phyloP scores from a whole-genome alignment of 2,797 vertebrate species.

The Acridotheres tristis region DNA sequence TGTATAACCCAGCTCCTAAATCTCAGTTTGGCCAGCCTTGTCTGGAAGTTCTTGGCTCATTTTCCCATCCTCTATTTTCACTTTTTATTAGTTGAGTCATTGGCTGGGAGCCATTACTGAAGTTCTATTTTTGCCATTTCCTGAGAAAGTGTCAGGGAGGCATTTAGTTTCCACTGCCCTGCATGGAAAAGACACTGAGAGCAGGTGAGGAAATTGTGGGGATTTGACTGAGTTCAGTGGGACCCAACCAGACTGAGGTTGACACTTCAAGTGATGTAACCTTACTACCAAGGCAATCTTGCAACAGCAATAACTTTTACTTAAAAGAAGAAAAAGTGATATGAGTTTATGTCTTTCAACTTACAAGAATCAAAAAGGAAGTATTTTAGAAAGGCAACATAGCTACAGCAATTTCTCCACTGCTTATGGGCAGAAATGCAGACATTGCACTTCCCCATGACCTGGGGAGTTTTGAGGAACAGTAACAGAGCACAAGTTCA shows the following conservation, averaged over 20 bases:
- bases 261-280: background rate
- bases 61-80: background rate
- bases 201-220: background rate
- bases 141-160: background rate
- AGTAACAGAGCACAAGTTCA: background rate
- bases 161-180: background rate
- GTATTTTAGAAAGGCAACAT: background rate
- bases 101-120: background rate
- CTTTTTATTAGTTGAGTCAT: background rate
- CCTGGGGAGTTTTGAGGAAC: background rate
- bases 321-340: background rate
- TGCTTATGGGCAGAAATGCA: background rate
- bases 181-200: background rate
- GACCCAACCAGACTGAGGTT: fast-evolving
- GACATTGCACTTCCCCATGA: background rate
- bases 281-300: background rate
- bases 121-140: background rate
- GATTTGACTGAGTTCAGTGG: background rate
- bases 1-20: background rate
- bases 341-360: background rate
- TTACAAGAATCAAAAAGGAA: background rate
- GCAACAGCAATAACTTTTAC: background rate
- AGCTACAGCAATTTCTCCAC: background rate
- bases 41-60: background rate
- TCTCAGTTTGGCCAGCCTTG: background rate